A percentile compares a stretch with the other conserved stretches of the same genome.
These are phyloP conservation scores for Ochropacha duplaris DNA, from an alignment of 2,888 invertebrate genomes.

Conservation along the genomic window DNA sequence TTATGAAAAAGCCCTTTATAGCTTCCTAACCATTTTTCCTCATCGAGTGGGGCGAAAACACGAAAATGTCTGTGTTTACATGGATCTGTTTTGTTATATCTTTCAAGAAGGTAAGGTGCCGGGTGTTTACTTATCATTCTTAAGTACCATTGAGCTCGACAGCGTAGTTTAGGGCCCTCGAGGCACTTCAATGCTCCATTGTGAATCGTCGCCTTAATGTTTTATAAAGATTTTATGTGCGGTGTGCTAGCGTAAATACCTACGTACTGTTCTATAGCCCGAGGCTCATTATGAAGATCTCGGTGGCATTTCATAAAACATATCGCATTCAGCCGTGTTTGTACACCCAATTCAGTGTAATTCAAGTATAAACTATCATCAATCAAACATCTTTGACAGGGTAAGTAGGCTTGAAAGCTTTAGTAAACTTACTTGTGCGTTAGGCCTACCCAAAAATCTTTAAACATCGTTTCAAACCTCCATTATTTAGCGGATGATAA, in stretches of 20 bases:
- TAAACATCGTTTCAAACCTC: background rate
- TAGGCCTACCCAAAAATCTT: background rate
- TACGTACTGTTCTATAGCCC: constrained; percentile 19
- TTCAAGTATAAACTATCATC: constrained; percentile 3
- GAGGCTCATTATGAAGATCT: constrained; percentile 15
- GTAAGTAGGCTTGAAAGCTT: background rate
- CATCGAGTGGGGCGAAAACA: constrained; percentile 31
- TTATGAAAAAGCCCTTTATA: constrained; percentile 19
- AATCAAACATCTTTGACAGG: constrained; percentile 3
- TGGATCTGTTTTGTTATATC: constrained; percentile 34
- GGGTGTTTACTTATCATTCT: constrained; percentile 60
- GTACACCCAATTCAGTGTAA: background rate
- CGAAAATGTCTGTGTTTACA: constrained; percentile 46
- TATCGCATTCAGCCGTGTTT: background rate
- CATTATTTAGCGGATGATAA: background rate
- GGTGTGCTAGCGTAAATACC: constrained; percentile 13
- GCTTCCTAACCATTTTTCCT: constrained; percentile 15
- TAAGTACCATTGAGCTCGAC: constrained; percentile 59
- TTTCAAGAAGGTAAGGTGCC: constrained; percentile 35
- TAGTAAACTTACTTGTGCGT: constrained; percentile 1
- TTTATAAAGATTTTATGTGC: constrained; percentile 48
- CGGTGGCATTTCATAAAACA: background rate
- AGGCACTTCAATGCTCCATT: constrained; percentile 58
- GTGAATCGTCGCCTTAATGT: constrained; percentile 53
- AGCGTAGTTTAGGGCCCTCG: constrained; percentile 57